phyloP scores from a whole-genome alignment of 2,888 invertebrate genomes.

The Drosophila mimetica region DNA sequence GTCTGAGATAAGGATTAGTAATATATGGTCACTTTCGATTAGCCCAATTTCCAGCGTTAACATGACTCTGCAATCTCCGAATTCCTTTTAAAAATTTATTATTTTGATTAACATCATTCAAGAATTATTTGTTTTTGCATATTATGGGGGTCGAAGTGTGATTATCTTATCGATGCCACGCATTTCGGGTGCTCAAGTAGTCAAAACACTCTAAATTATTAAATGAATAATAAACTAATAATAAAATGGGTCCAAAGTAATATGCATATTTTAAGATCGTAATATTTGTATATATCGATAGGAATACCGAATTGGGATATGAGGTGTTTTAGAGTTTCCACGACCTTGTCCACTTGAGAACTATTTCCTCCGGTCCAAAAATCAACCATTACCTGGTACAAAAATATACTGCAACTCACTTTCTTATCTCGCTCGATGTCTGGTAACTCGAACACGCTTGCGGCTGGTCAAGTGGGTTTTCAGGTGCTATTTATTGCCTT shows the following conservation, averaged over 20 bases:
- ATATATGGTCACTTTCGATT: conserved; percentile 42
- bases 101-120: conserved; percentile 16
- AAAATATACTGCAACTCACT: conserved; percentile 12
- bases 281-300: background rate
- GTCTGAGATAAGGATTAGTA: conserved; percentile 38
- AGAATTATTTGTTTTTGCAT: conserved; percentile 16
- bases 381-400: no score
- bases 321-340: background rate
- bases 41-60: background rate
- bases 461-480: background rate
- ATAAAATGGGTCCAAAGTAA: background rate
- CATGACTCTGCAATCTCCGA: conserved; percentile 22
- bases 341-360: conserved; percentile 22
- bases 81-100: conserved; percentile 10
- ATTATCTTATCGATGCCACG: conserved; percentile 24
- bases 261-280: background rate
- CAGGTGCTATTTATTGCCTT: conserved; percentile 8
- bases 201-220: background rate
- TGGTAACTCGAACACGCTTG: background rate
- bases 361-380: background rate
- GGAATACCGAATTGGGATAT: background rate
- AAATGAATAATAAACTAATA: background rate
- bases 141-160: conserved; percentile 3
- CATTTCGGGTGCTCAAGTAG: background rate
- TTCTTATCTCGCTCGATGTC: conserved; percentile 18